Evolutionary conservation across 2,888 invertebrate genomes (phyloP), one percentile per base, ranked within the genome.

Genomic region (Plutella xylostella): DNA sequence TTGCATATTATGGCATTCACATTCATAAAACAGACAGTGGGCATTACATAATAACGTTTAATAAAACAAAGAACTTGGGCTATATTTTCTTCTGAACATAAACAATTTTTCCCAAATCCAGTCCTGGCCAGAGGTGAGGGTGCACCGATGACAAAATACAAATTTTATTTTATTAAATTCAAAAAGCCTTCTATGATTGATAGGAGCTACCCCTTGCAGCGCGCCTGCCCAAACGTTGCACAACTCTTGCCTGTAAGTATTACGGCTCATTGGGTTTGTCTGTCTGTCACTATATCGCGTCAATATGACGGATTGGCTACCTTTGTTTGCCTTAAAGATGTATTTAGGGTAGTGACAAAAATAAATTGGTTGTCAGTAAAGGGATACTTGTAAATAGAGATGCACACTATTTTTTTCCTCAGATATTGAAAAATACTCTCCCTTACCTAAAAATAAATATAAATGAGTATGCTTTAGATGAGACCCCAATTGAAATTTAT

Each of bases 151-250:
- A 84, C 84, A 82, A 84, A 83, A 84, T 83, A 85, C 84, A 85
- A 85, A 84, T 82, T 84, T 84, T 84, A 83, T 84, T 84, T 85
- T 84, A 85, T 85, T 84, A 85, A 85, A 85, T 84, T 85, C 80
- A 84, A 85, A 85, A 84, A 84, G 72, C 74, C 77, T 80, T 55
- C 74, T 69, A 82, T 84, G 84, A 85, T 84, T 84, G 84, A 85
- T 84, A 83, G 82, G 76, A 73, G 68, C 68, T 68, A 73, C 66
- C 79, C 75, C 78, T 61, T 61, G 52, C 55, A 20, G 33, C 39
- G 57, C 54, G 56, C 56, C 11, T 41, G 19, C 14, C 19, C 25
- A 14, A 25, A 17, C n/a, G 14, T 17, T 25, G 17, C 14, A 9
- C 9, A 73, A 72, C 78, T 75, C 75, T 75, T 74, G 69, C 65